Percentiles rank a stretch among this genome's conserved stretches.
Evolutionary conservation across 2,888 invertebrate genomes (phyloP).

Genomic region (Drosophila subsilvestris): DNA sequence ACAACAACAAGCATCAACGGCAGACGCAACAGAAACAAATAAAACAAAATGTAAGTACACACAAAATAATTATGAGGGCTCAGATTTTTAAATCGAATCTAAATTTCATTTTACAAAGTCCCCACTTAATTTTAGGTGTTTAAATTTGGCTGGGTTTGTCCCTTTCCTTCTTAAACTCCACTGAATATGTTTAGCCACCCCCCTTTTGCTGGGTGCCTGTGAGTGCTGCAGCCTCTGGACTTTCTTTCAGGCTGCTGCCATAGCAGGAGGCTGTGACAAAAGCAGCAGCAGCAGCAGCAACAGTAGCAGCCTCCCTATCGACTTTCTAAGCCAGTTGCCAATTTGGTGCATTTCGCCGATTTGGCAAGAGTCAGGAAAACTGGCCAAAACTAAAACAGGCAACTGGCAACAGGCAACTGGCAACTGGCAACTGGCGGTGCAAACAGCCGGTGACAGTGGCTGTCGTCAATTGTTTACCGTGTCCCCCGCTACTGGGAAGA

Average conservation of each 20-base stretch:
- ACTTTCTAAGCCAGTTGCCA: conserved; percentile 79
- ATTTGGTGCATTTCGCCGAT: conserved; percentile 69
- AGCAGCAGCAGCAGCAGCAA: conserved; percentile 8
- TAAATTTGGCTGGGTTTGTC: no score
- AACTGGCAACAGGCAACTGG: background rate
- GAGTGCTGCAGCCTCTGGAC: conserved; percentile 58
- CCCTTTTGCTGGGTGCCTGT: conserved; percentile 16
- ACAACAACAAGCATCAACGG: conserved; percentile 24
- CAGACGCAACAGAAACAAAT: conserved; percentile 37
- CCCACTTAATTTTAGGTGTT: no score
- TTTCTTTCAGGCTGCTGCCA: conserved; percentile 61
- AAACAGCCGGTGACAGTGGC: conserved; percentile 12
- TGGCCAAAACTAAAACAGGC: conserved; percentile 32
- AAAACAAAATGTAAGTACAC: conserved; percentile 64
- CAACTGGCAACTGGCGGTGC: conserved; percentile 15
- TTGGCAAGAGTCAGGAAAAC: conserved; percentile 57
- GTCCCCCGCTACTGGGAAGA: conserved; percentile 35
- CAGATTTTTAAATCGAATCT: background rate
- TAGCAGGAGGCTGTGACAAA: conserved; percentile 5
- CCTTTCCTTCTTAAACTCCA: background rate
- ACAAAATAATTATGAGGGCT: conserved; percentile 7
- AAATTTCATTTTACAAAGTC: no score
- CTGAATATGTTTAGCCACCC: background rate
- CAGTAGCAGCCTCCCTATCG: conserved; percentile 44
- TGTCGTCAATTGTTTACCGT: conserved; percentile 65